phyloP scores from a whole-genome alignment of 1,140 invertebrate species.

The Acromyrmex charruanus region DNA sequence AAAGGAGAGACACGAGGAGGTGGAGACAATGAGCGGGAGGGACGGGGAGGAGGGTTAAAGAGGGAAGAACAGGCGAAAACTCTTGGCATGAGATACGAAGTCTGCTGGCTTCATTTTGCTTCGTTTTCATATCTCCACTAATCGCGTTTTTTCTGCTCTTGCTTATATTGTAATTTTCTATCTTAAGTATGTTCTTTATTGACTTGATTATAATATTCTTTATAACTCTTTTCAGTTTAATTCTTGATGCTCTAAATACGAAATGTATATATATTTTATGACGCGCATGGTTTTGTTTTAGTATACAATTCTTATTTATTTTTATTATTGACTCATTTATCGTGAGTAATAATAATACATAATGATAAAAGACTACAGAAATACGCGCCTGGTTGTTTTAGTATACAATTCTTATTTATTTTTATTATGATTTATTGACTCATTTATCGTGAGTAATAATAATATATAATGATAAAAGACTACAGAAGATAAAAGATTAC shows the following conservation, averaged over 20 bases:
- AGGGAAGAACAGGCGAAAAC: conserved; percentile 20
- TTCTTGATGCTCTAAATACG: neutral
- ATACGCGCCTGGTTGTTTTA: neutral
- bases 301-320: neutral
- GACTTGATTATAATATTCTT: neutral
- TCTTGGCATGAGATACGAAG: conserved; percentile 54
- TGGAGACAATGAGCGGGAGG: conserved; percentile 25
- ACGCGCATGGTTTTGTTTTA: neutral
- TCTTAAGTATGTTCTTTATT: conserved; percentile 8
- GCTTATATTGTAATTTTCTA: conserved; percentile 26
- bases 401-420: neutral
- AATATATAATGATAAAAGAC: neutral
- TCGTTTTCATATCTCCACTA: conserved; percentile 37
- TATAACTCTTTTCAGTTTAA: neutral
- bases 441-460: neutral
- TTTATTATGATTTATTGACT: neutral
- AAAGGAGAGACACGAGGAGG: conserved; percentile 28
- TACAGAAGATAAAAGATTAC: neutral
- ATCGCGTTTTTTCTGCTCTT: neutral
- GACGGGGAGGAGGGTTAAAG: neutral
- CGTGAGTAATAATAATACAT: neutral
- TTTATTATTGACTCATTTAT: neutral
- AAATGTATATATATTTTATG: neutral
- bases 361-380: neutral
- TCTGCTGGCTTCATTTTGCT: conserved; percentile 18